A percentile compares a stretch with the other conserved stretches of the same genome.
These are phyloP conservation scores for Pangasius djambal DNA, from an alignment of 2,797 vertebrate genomes.

Conservation along the genomic window DNA sequence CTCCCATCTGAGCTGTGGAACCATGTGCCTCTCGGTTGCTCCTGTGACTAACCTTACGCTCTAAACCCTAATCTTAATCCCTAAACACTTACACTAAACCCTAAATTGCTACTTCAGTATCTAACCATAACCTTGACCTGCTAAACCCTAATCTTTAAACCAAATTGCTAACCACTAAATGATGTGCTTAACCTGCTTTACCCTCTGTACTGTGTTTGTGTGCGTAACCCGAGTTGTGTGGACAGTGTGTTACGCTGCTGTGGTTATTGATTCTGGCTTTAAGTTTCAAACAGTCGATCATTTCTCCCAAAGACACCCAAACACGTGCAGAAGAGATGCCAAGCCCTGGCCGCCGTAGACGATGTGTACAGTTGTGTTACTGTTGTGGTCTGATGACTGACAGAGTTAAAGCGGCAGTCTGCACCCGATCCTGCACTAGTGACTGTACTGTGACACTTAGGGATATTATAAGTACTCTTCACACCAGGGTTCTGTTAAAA, in stretches of 20 bases:
- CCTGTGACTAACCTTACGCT: neutral
- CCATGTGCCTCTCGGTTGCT: neutral
- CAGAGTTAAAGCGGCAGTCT: neutral
- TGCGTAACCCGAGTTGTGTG: constrained; percentile 28
- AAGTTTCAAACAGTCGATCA: constrained; percentile 29
- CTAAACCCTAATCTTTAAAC: neutral
- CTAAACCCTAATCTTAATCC: neutral
- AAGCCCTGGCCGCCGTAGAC: neutral
- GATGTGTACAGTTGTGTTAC: neutral
- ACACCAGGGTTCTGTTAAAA: neutral
- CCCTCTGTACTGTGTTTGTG: neutral
- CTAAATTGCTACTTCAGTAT: neutral
- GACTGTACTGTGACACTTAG: neutral
- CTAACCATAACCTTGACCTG: neutral
- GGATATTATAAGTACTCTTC: neutral
- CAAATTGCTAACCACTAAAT: neutral
- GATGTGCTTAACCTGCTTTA: neutral
- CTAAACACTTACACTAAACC: neutral
- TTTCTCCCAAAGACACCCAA: constrained; percentile 25
- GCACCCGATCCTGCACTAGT: neutral
- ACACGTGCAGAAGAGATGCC: neutral
- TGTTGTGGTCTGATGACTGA: neutral
- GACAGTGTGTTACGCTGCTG: neutral
- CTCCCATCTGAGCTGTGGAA: neutral
- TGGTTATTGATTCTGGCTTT: constrained; percentile 45